phyloP scores from a whole-genome alignment of 1,140 invertebrate genomes.

The Medauroidea extradentata region DNA sequence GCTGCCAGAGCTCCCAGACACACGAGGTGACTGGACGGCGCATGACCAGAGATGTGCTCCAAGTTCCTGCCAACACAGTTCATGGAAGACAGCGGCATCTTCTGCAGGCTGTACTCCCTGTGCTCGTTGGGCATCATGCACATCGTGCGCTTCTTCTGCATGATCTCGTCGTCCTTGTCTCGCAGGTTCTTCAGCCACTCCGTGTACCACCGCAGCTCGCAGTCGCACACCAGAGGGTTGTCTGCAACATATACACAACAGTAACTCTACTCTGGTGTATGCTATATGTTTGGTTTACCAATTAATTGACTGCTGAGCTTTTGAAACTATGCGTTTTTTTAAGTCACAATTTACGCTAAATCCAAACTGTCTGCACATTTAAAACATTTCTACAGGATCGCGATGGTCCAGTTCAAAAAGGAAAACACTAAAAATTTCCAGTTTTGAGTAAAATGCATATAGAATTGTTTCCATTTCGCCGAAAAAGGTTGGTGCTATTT shows the following conservation, averaged over 20 bases:
- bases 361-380: too few species aligned
- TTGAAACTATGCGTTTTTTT: too few species aligned
- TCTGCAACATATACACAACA: slow-evolving; percentile 60
- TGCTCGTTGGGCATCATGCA: slow-evolving; percentile 70
- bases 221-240: slow-evolving; percentile 83
- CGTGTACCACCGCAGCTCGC: slow-evolving; percentile 81
- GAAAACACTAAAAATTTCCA: too few species aligned
- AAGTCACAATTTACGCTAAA: too few species aligned
- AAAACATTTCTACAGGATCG: too few species aligned
- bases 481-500: too few species aligned
- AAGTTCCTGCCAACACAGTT: slow-evolving; percentile 65
- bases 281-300: too few species aligned
- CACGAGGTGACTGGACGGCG: not conserved
- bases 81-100: slow-evolving; percentile 75
- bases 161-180: slow-evolving; percentile 76
- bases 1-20: not conserved
- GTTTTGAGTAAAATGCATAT: too few species aligned
- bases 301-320: too few species aligned
- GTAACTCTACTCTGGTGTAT: too few species aligned
- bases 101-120: slow-evolving; percentile 73
- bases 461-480: too few species aligned
- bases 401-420: too few species aligned
- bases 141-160: slow-evolving; percentile 76
- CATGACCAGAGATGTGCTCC: slow-evolving; percentile 30
- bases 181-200: slow-evolving; percentile 69